Conservation (phyloP, 2,888 invertebrate species). For the Zhuqinia jingwanae region DNA sequence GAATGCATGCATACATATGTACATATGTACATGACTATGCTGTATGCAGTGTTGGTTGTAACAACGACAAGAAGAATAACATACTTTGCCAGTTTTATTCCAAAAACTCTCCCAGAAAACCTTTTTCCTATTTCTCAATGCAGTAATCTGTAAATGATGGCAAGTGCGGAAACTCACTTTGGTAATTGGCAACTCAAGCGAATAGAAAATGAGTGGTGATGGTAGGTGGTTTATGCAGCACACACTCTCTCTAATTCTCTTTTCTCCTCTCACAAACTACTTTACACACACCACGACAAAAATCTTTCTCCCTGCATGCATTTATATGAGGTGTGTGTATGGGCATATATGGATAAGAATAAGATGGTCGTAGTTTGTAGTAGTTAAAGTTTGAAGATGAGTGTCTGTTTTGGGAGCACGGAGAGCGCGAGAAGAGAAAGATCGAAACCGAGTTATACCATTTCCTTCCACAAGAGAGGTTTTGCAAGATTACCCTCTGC, state of each 20-base stretch:
- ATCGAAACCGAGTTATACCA: conserved; percentile 63
- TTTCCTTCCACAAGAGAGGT: conserved; percentile 61
- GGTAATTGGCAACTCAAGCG: conserved; percentile 73
- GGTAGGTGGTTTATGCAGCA: conserved; percentile 48
- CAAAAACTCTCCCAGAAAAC: conserved; percentile 34
- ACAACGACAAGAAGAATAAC: not conserved
- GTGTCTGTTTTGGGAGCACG: not conserved
- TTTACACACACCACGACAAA: not conserved
- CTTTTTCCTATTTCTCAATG: conserved; percentile 52
- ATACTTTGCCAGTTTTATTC: conserved; percentile 33
- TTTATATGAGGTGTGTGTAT: not conserved
- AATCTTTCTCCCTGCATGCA: not conserved
- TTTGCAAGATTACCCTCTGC: conserved; percentile 59
- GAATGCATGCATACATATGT: not conserved
- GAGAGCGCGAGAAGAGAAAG: conserved; percentile 10
- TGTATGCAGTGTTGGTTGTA: not conserved
- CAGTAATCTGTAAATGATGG: conserved; percentile 73
- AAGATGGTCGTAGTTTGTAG: conserved; percentile 12
- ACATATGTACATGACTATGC: not conserved
- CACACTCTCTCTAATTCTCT: not conserved
- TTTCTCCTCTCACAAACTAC: not conserved
- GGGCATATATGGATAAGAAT: not conserved
- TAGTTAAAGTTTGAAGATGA: conserved; percentile 45
- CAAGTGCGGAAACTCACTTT: conserved; percentile 73
- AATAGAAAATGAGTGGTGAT: conserved; percentile 72